Evolutionary conservation across 2,113 vertebrate genomes (phyloP), one percentile per base, ranked within the genome.

Genomic region (Lepisosteus oculatus): DNA sequence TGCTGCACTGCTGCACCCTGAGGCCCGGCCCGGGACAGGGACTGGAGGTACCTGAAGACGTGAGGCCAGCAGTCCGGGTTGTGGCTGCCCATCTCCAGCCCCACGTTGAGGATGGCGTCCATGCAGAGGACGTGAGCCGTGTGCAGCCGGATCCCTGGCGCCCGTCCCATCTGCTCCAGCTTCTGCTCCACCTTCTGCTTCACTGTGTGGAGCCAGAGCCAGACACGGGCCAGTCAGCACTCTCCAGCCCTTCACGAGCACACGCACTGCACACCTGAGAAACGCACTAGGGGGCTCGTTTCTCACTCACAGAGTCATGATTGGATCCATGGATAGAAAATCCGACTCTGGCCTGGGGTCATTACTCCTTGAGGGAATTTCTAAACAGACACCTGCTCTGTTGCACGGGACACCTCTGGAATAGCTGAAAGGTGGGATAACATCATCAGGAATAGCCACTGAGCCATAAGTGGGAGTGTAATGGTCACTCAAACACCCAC

Each of bases 61-160:
- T 96, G 95, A 3, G 92, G 93, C 95, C 95, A 96, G 86, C 95
- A 96, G 81, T 96, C 94, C 47, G 91, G 90, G 78, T 95, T 95
- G 84, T 96, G 95, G 80, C 94, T 96, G 78, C 95, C 95, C 94
- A 96, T 96, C 82, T 96, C 95, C 83, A 96, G 83, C 61, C 94
- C 95, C 61, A 95, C 94, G 0, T 89, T 92, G 72, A 96, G 94
- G 80, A 96, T 93, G 78, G 95, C 94, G n/a, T 95, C 95, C 95
- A 96, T 96, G 86, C 95, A 96, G 79, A 96, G 81, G 74, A 95
- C 89, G 57, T 96, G 95, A 71, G 95, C 95, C 2, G 94, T 93
- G 80, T 95, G 94, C 66, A 96, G 88, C 77, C 90, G 92, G 55
- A 94, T 90, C 56, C 94, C 93, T 74, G 90, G 93, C 67, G 87